Evolutionary conservation across 2,888 invertebrate genomes (phyloP), one percentile per base, ranked within the genome.

Genomic region (Blomia tropicalis): DNA sequence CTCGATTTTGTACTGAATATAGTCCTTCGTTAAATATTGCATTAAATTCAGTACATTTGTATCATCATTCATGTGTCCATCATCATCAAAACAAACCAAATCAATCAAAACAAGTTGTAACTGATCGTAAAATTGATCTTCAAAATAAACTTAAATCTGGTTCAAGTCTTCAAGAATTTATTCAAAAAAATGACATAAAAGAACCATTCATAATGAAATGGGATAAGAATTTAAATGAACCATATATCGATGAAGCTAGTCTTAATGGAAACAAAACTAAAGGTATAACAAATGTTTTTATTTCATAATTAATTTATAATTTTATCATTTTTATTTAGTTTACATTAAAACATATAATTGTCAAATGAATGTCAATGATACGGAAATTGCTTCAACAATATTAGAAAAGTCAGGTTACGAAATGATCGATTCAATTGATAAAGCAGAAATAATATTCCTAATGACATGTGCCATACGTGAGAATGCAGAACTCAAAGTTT

Each of bases 381-480:
- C 88, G 0, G 95, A 95, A 75, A 83, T 96, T 41, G 85, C 90
- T 2, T 87, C 89, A 85, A 82, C 91, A 2, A 85, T 96, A 70
- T 77, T 96, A 63, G 79, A 84, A 71, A 76, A 80, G 17, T 80
- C 82, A 69, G 85, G 85, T 23, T 96, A 84, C 73, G 71, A 76
- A 64, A 84, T 83, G 73, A 83, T 87, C 0, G 73, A 79, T 1
- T 71, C 79, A 23, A 73, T 84, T 23, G 75, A 79, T 2, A 80
- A 73, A 67, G 90, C 91, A 0, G 87, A 91, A 76, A 81, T 91
- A 43, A 81, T 90, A 60, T 76, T 92, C 32, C 76, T 95, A 0
- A 82, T 96, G 75, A 96, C 95, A 0, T 96, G 95, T 76, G 83
- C 95, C 0, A 90, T 96, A 60, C 79, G 96, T 66, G 95, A 96